Percentiles rank a stretch among this genome's conserved stretches.
Conservation (phyloP, 2,888 invertebrate genomes). For the Osedax fenrisi region DNA sequence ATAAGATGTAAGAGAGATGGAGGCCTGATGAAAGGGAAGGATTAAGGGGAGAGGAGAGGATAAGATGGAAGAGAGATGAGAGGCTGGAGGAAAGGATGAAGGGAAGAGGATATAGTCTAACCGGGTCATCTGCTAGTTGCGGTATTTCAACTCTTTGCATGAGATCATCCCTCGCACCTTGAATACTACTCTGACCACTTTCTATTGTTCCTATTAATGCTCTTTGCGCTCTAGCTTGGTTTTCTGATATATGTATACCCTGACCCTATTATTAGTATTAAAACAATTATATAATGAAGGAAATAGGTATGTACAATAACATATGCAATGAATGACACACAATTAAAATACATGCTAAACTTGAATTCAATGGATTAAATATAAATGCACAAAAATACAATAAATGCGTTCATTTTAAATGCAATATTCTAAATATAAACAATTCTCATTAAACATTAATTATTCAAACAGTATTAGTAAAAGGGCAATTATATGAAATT, state of each 20-base stretch:
- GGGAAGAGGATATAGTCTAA: conserved; percentile 37
- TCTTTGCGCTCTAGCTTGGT: conserved; percentile 61
- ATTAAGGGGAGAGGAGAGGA: not conserved
- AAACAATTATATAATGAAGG: not conserved
- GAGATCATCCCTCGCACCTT: conserved; percentile 70
- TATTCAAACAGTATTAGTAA: too few species aligned
- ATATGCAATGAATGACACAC: too few species aligned
- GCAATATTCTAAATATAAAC: too few species aligned
- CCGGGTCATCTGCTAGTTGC: conserved; percentile 46
- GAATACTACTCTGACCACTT: conserved; percentile 74
- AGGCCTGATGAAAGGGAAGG: not conserved
- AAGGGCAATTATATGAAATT: too few species aligned
- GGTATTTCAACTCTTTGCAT: conserved; percentile 58
- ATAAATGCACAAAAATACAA: too few species aligned
- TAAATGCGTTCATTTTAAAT: too few species aligned
- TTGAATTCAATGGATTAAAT: too few species aligned
- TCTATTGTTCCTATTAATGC: conserved; percentile 81
- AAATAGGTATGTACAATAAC: not conserved
- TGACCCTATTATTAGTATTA: conserved; percentile 55
- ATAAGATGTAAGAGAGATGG: not conserved
- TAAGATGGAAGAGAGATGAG: not conserved
- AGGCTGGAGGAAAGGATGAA: not conserved
- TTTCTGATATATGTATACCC: conserved; percentile 61
- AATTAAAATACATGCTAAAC: too few species aligned
- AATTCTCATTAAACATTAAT: too few species aligned